Base-by-base conservation (phyloP, 2,888 invertebrate species). In the Rhaphigaster nebulosa region DNA sequence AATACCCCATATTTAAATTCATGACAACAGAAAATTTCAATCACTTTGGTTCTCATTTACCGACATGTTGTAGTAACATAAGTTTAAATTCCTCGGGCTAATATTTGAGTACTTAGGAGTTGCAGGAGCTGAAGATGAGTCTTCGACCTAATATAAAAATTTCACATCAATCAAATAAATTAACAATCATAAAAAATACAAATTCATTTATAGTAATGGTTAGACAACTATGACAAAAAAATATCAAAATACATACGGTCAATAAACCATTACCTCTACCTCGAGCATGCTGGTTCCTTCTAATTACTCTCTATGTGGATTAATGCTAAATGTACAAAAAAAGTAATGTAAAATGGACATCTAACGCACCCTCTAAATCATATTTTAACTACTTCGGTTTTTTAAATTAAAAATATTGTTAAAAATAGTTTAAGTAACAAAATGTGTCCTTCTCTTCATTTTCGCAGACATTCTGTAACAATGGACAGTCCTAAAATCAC, bases 41-140 rank as follows among this genome's bases (percentile, higher is more conserved):
- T 88, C 88, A 41, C 88, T 65, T 88, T 60, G 88, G 13, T 88
- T 88, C 60, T 88, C 88, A 88, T 65, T 88, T 15, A 29, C 56
- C 26, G 88, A 88, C 34, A 88, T 60, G 45, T 88, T 88, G 56
- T 60, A 88, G 20, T 65, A 88, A 38, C 88, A 65, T 88, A 88
- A 65, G 60, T 65, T 88, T 88, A 88, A 60, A 65, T 88, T 88
- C 60, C 88, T 88, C 18, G 88, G 65, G n/a, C 88, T 88, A 38
- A 88, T 88, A 38, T 60, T 76, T 34, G 89, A 60, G 29, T 50
- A 76, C 65, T 89, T 89, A 13, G 89, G 89, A n/a, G 65, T 76
- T 18, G 89, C 41, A 50, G 89, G 89, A 45, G 89, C 70, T 29
- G 89, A 41, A n/a, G 70, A n/a, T 20, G 76, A 70, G 12, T 89